Percentiles rank a stretch among this genome's conserved stretches.
Conservation (phyloP, 2,888 invertebrate genomes). For the Syrphus vitripennis region DNA sequence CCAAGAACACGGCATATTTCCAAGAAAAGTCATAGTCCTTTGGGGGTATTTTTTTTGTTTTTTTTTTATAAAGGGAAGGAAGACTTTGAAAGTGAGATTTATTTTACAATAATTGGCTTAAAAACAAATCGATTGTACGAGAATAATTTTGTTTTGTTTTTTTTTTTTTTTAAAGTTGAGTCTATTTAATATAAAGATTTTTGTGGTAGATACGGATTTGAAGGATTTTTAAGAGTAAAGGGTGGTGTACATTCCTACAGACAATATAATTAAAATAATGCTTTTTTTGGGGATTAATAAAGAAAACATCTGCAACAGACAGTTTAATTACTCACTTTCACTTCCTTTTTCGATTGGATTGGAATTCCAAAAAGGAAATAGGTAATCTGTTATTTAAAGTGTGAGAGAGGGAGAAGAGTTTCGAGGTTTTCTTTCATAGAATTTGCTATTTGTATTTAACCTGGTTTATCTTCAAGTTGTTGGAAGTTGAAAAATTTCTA, state of each 20-base stretch:
- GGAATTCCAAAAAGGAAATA: neutral
- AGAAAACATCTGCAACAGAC: neutral
- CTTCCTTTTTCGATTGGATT: too few relatives aligned
- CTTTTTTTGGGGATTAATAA: neutral
- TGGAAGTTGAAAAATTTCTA: too few relatives aligned
- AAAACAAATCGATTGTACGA: neutral
- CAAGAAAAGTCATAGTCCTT: slow-evolving; percentile 5
- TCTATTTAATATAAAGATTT: neutral
- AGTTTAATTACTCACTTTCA: neutral
- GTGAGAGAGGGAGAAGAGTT: neutral
- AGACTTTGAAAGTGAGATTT: neutral
- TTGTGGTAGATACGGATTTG: neutral
- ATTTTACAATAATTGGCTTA: slow-evolving; percentile 8
- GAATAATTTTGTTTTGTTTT: too few relatives aligned
- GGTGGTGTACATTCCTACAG: too few relatives aligned
- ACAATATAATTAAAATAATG: neutral
- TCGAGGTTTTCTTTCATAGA: too few relatives aligned
- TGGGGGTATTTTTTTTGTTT: neutral
- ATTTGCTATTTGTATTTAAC: neutral
- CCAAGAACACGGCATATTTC: neutral
- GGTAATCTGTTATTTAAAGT: neutral
- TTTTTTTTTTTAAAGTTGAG: neutral
- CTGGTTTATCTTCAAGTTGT: too few relatives aligned
- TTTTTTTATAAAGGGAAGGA: too few relatives aligned
- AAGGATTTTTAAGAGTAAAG: neutral